These are phyloP conservation scores for Falco concolor DNA, from an alignment of 2,797 vertebrate species.

Conservation along the genomic window DNA sequence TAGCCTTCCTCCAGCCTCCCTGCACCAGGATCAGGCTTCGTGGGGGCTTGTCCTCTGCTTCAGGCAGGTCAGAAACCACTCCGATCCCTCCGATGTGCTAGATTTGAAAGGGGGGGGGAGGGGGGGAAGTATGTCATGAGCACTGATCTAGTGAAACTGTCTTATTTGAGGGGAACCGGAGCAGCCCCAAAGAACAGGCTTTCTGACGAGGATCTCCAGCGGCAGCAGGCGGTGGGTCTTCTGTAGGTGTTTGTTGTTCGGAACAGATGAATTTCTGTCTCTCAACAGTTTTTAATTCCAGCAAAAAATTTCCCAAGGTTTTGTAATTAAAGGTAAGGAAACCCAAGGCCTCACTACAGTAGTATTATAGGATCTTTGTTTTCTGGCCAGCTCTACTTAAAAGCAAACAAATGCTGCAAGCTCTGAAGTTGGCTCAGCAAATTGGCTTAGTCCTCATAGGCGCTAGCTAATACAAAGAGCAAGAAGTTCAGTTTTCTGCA, in stretches of 20 bases:
- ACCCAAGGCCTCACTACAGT: background rate
- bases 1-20: background rate
- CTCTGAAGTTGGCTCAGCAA: conserved; percentile 4
- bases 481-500: background rate
- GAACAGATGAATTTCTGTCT: background rate
- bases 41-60: background rate
- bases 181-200: background rate
- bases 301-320: background rate
- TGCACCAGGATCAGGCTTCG: background rate
- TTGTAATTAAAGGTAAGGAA: conserved; percentile 14
- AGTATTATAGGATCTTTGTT: conserved; percentile 12
- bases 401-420: conserved; percentile 45
- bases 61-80: background rate
- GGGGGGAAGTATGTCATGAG: background rate
- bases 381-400: conserved; percentile 39
- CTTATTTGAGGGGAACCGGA: background rate
- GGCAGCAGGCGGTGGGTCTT: background rate
- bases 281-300: conserved; percentile 13
- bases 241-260: background rate
- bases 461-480: background rate
- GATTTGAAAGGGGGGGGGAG: background rate
- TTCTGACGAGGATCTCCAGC: background rate
- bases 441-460: background rate
- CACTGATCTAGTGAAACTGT: background rate
- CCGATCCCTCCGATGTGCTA: background rate